Percentiles rank a stretch among this genome's conserved stretches.
Evolutionary conservation across 2,797 vertebrate species (phyloP).

Genomic region (Takifugu ocellatus): DNA sequence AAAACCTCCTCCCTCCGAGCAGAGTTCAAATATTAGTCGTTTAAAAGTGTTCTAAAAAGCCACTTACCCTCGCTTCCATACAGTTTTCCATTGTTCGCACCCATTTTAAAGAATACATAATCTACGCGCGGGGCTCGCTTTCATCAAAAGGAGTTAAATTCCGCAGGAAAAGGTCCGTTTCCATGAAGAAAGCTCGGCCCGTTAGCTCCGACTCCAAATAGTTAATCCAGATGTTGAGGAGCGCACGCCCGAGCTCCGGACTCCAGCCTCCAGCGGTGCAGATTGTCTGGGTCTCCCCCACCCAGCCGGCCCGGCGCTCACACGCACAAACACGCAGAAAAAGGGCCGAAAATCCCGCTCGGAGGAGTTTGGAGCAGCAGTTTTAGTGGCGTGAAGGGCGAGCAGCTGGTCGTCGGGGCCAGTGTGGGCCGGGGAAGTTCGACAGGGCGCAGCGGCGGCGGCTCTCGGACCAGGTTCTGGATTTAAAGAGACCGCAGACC

Average conservation of each 20-base stretch:
- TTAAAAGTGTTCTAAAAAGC: slow-evolving; percentile 4
- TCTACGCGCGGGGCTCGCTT: slow-evolving; percentile 62
- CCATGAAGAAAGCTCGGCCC: slow-evolving; percentile 31
- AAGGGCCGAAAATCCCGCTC: background rate
- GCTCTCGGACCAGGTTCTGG: slow-evolving; percentile 11
- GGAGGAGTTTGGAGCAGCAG: slow-evolving; percentile 28
- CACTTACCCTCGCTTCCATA: slow-evolving; percentile 96
- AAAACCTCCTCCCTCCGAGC: background rate
- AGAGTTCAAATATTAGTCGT: slow-evolving; percentile 11
- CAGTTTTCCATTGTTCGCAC: slow-evolving; percentile 97
- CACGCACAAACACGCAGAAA: background rate
- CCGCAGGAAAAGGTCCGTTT: slow-evolving; percentile 23
- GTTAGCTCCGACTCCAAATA: slow-evolving; percentile 63
- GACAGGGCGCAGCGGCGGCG: slow-evolving; percentile 43
- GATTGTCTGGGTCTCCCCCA: slow-evolving; percentile 41
- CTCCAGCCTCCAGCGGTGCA: slow-evolving; percentile 50
- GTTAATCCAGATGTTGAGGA: slow-evolving; percentile 75
- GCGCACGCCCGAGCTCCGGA: slow-evolving; percentile 46
- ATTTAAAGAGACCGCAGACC: slow-evolving; percentile 78
- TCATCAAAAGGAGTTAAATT: slow-evolving; percentile 43
- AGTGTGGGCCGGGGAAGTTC: slow-evolving; percentile 48
- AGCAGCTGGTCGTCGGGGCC: slow-evolving; percentile 69
- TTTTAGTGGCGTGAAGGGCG: slow-evolving; percentile 52
- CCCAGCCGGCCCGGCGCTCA: background rate
- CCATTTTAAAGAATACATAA: slow-evolving; percentile 94